These are phyloP conservation scores for Neodiprion virginianus DNA, from an alignment of 1,140 invertebrate genomes.

Conservation along the genomic window DNA sequence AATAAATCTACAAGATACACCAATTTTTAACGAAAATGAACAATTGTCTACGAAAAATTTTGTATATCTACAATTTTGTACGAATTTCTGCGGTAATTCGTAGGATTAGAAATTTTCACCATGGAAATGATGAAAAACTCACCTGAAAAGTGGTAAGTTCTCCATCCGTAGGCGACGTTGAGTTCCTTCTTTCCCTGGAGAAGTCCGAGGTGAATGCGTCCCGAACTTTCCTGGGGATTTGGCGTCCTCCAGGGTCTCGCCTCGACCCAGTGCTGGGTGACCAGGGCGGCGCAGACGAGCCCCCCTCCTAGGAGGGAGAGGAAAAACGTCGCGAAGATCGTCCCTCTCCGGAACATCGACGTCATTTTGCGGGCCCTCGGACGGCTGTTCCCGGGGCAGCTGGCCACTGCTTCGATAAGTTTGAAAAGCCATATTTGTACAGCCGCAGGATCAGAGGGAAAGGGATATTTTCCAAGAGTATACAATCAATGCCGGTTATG, in stretches of 20 bases:
- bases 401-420: background rate
- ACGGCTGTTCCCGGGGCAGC: background rate
- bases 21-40: too few species aligned
- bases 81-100: too few species aligned
- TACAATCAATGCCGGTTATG: too few species aligned
- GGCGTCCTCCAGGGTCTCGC: conserved; percentile 73
- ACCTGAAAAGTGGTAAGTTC: conserved; percentile 77
- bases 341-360: conserved; percentile 73
- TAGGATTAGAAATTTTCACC: too few species aligned
- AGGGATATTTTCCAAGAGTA: too few species aligned
- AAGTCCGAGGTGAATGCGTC: conserved; percentile 81
- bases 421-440: background rate
- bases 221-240: conserved; percentile 75
- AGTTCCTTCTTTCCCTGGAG: conserved; percentile 85
- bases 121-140: conserved; percentile 36
- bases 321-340: conserved; percentile 90
- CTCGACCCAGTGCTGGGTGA: conserved; percentile 88
- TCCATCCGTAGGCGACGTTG: conserved; percentile 82
- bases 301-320: conserved; percentile 83
- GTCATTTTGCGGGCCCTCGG: conserved; percentile 32
- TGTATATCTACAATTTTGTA: background rate
- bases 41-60: background rate
- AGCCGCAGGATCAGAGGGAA: too few species aligned
- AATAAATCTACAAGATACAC: too few species aligned
- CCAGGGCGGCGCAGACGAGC: conserved; percentile 81